Base-by-base conservation (phyloP, 1,140 invertebrate species). In the Drosophila malerkotliana region DNA sequence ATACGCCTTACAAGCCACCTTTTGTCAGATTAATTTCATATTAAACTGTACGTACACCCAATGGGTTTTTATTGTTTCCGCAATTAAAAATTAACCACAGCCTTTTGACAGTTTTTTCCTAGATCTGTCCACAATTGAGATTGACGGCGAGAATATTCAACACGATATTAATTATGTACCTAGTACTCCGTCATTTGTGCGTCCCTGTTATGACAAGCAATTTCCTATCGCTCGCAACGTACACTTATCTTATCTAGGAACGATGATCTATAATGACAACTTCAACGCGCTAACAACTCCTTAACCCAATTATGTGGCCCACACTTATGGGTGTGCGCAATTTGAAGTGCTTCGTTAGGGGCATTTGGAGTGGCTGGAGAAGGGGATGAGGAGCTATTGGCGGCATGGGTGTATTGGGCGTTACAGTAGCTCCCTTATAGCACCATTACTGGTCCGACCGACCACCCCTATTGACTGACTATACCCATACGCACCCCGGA, bases 221-320 rank as follows among this genome's bases (percentile, higher is more conserved):
- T 79, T 75, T 79, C 60, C 60, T 75, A 73, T 73, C 53, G 60
- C 60, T 14, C 21, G 47, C 41, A 75, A 55, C 72, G 41, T 68
- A 53, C 61, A 75, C 72, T 74, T 76, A 63, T 80, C 48, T 58
- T 74, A 69, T 78, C 15, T 55, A 48, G 63, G 41, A 34, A 48
- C 63, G 52, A 78, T 57, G 61, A 78, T 87, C 69, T 81, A 77
- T 85, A 87, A 85, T 88, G 82, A 76, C 83, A 78, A 78, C 83
- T 75, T 88, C 63, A 72, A 73, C 66, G 81, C 74, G 64, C 61
- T 68, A 85, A 78, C 83, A 87, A 81, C 78, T 88, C 71, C 83
- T 88, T 85, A 85, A 85, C 82, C 79, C 82, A 85, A 85, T 85
- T 85, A 85, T 82, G 73, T 55, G 58, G 55, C 74, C 64, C 74